Percentiles rank a stretch among this genome's conserved stretches.
These are phyloP conservation scores for Microplitis mediator DNA, from an alignment of 1,140 invertebrate species.

Conservation along the genomic window DNA sequence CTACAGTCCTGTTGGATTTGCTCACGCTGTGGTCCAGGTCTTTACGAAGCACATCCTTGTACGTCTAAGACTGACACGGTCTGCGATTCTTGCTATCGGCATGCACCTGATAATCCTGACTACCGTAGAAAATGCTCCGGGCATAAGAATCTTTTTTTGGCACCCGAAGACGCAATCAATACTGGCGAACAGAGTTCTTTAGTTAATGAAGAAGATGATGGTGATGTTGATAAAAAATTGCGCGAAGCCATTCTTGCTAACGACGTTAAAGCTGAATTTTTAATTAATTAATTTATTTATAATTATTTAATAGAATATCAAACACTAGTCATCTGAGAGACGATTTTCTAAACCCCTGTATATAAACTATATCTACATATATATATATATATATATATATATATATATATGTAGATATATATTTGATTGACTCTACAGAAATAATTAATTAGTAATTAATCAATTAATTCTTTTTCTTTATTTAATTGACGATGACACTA, in stretches of 20 bases:
- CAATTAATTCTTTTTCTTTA: no score
- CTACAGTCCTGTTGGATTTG: constrained; percentile 61
- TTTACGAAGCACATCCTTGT: constrained; percentile 62
- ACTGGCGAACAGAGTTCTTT: constrained; percentile 56
- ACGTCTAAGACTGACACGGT: constrained; percentile 56
- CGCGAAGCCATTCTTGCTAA: constrained; percentile 42
- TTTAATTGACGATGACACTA: no score
- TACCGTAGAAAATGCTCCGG: constrained; percentile 51
- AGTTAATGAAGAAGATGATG: constrained; percentile 47
- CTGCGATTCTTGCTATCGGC: constrained; percentile 61
- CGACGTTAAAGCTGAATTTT: constrained; percentile 43
- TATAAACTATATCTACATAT: no score
- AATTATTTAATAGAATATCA: constrained; percentile 4
- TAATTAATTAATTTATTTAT: not conserved
- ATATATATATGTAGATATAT: no score
- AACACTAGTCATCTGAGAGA: constrained; percentile 14
- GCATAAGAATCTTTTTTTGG: constrained; percentile 49
- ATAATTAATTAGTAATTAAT: no score
- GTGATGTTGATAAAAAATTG: constrained; percentile 38
- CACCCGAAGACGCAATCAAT: constrained; percentile 53
- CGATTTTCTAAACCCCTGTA: not conserved
- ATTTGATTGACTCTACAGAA: no score
- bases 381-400: no score
- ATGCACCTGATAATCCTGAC: constrained; percentile 48
- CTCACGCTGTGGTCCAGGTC: constrained; percentile 59